These are phyloP conservation scores for Ascidia mentula DNA, from an alignment of 23 tunicate genomes.

Conservation along the genomic window DNA sequence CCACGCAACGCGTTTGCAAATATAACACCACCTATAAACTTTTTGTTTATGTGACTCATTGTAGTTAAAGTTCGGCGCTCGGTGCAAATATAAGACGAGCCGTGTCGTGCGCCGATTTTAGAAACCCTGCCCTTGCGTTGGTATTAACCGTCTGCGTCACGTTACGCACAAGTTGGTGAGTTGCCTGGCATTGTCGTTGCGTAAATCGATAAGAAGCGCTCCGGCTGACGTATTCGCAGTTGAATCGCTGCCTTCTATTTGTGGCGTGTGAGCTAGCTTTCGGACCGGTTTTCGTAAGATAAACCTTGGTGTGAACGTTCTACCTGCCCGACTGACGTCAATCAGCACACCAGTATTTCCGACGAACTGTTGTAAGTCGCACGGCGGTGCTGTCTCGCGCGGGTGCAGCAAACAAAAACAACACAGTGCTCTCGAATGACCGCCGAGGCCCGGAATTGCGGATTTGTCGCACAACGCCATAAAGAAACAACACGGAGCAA, in stretches of 20 bases:
- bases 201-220: neutral
- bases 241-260: too few relatives aligned
- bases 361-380: neutral
- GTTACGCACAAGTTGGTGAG: neutral
- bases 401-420: slow-evolving; percentile 12
- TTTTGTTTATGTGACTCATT: too few relatives aligned
- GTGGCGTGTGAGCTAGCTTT: too few relatives aligned
- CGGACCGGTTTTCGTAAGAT: neutral
- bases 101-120: too few relatives aligned
- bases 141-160: neutral
- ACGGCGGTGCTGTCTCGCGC: neutral
- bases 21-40: too few relatives aligned
- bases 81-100: too few relatives aligned
- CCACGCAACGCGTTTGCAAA: too few relatives aligned
- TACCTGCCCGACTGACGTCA: neutral
- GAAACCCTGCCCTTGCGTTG: too few relatives aligned
- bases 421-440: slow-evolving; percentile 1
- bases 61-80: too few relatives aligned
- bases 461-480: neutral
- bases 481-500: neutral
- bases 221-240: neutral
- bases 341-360: neutral
- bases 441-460: too few relatives aligned
- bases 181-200: neutral
- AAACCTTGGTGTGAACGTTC: neutral